A percentile compares a stretch with the other conserved stretches of the same genome.
Conservation (phyloP, 2,113 vertebrate species). For the Etheostoma spectabile region DNA sequence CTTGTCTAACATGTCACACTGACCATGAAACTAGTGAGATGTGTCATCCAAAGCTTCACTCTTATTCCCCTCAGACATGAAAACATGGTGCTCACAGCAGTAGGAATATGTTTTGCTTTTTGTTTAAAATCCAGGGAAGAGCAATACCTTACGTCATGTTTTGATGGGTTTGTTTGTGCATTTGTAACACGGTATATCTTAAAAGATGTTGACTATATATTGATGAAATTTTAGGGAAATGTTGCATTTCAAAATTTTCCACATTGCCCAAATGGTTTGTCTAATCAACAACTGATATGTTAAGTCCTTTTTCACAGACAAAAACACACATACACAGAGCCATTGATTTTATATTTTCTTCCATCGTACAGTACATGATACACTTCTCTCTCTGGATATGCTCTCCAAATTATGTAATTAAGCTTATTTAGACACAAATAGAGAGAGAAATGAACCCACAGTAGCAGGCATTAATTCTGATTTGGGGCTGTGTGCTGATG, state of each 20-base stretch:
- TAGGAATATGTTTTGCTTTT: neutral
- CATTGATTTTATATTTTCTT: constrained; percentile 41
- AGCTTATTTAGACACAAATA: constrained; percentile 35
- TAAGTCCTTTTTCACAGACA: neutral
- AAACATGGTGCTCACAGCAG: constrained; percentile 5
- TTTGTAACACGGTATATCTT: neutral
- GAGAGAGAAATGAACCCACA: constrained; percentile 37
- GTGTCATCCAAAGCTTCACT: neutral
- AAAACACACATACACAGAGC: neutral
- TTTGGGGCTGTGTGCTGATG: constrained; percentile 21
- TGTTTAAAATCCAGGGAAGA: neutral
- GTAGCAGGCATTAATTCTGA: constrained; percentile 39
- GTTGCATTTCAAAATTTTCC: neutral
- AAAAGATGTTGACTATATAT: neutral
- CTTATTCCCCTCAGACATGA: neutral
- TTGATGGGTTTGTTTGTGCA: neutral
- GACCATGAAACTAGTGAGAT: constrained; percentile 19
- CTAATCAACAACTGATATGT: neutral
- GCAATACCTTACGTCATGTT: neutral
- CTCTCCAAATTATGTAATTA: constrained; percentile 60
- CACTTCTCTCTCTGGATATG: constrained; percentile 12
- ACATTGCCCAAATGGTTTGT: neutral
- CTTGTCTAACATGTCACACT: constrained; percentile 7
- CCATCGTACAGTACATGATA: constrained; percentile 2
- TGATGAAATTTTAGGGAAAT: neutral